Conservation (phyloP, 2,113 vertebrate genomes). For the Datnioides undecimradiatus region DNA sequence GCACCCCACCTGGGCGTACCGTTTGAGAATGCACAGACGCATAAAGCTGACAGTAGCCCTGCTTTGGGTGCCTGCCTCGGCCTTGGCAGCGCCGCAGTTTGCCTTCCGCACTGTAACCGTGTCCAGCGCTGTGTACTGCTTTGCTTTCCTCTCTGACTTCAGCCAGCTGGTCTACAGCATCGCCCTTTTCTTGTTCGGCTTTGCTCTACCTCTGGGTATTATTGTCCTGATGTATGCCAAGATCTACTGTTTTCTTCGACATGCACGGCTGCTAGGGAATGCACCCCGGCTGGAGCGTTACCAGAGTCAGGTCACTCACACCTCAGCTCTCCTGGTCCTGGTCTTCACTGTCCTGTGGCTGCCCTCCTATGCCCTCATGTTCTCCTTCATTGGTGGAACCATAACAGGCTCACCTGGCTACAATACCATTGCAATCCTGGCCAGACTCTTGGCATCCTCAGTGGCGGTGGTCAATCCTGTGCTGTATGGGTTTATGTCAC, state of each 20-base stretch:
- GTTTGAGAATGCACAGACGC: constrained; percentile 58
- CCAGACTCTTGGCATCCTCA: constrained; percentile 79
- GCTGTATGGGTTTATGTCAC: constrained; percentile 82
- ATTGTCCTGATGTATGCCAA: constrained; percentile 82
- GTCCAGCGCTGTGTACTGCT: constrained; percentile 74
- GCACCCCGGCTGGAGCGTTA: constrained; percentile 81
- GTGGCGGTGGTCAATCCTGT: constrained; percentile 83
- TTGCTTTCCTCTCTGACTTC: constrained; percentile 81
- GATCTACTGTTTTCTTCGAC: constrained; percentile 82
- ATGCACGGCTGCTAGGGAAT: constrained; percentile 48
- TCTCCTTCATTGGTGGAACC: constrained; percentile 70
- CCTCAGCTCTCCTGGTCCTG: constrained; percentile 82
- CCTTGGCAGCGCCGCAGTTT: constrained; percentile 84
- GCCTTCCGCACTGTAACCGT: constrained; percentile 73
- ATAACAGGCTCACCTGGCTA: constrained; percentile 10
- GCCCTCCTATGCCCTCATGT: constrained; percentile 84
- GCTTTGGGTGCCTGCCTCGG: constrained; percentile 79
- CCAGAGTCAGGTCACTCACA: constrained; percentile 84
- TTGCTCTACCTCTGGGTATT: constrained; percentile 80
- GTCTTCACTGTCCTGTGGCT: constrained; percentile 86
- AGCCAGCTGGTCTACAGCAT: constrained; percentile 82
- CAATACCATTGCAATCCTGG: constrained; percentile 65
- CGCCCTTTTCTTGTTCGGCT: constrained; percentile 82
- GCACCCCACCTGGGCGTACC: constrained; percentile 79
- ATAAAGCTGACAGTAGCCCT: constrained; percentile 64